A percentile compares a stretch with the other conserved stretches of the same genome.
phyloP scores from a whole-genome alignment of 2,888 invertebrate species.

The Apotomis turbidana region DNA sequence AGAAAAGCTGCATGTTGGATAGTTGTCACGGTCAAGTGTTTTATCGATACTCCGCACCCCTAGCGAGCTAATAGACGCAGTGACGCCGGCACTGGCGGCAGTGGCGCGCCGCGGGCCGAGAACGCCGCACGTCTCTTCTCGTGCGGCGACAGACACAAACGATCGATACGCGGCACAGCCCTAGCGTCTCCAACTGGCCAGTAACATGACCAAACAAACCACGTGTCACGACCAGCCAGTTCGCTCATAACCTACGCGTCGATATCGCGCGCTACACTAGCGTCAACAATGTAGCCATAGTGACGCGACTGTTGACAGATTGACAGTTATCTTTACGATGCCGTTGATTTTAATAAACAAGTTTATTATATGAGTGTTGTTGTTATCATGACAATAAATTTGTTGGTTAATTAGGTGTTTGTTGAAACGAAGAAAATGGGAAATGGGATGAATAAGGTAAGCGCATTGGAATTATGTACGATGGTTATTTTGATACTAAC shows the following conservation, averaged over 20 bases:
- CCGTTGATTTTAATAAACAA: slow-evolving; percentile 58
- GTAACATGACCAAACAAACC: slow-evolving; percentile 35
- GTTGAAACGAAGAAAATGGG: slow-evolving; percentile 83
- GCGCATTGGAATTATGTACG: slow-evolving; percentile 45
- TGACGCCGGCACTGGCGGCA: slow-evolving; percentile 66
- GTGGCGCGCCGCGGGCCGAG: slow-evolving; percentile 70
- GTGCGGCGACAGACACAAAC: slow-evolving; percentile 45
- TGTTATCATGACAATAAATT: slow-evolving; percentile 65
- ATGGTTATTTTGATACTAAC: neutral
- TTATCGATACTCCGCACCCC: slow-evolving; percentile 44
- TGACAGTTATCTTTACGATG: slow-evolving; percentile 60
- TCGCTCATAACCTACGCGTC: slow-evolving; percentile 53
- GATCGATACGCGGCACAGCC: slow-evolving; percentile 48
- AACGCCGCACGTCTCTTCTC: slow-evolving; percentile 54
- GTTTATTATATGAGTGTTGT: slow-evolving; percentile 59
- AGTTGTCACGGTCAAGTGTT: slow-evolving; percentile 10
- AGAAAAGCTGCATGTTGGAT: neutral
- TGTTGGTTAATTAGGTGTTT: slow-evolving; percentile 52
- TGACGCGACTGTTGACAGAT: slow-evolving; percentile 76
- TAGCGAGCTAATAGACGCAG: slow-evolving; percentile 70
- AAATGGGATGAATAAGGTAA: slow-evolving; percentile 96
- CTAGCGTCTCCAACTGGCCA: slow-evolving; percentile 24
- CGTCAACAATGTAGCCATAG: slow-evolving; percentile 83
- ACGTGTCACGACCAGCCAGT: slow-evolving; percentile 45
- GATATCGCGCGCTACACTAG: slow-evolving; percentile 64